These are phyloP conservation scores for Crypturellus undulatus DNA, from an alignment of 2,113 vertebrate genomes.

Conservation along the genomic window DNA sequence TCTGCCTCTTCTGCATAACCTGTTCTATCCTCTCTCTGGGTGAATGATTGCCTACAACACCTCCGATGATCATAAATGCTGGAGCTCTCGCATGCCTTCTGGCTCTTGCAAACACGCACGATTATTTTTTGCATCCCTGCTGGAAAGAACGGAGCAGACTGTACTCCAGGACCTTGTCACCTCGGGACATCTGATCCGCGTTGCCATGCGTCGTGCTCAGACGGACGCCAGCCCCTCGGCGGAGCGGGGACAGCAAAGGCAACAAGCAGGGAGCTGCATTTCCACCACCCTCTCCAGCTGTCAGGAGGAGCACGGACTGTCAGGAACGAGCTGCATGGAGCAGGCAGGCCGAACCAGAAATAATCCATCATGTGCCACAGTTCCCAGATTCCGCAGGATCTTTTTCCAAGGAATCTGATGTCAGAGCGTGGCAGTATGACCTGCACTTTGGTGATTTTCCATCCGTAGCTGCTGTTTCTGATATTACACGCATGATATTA, in stretches of 20 bases:
- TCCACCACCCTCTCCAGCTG: slow-evolving; percentile 57
- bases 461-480: slow-evolving; percentile 57
- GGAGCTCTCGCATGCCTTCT: neutral
- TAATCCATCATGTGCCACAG: slow-evolving; percentile 69
- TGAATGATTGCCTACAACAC: neutral
- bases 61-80: neutral
- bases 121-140: slow-evolving; percentile 53
- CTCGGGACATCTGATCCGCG: slow-evolving; percentile 35
- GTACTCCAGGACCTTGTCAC: slow-evolving; percentile 46
- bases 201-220: neutral
- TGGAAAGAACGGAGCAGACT: slow-evolving; percentile 57
- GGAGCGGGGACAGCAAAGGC: slow-evolving; percentile 37
- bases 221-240: slow-evolving; percentile 4
- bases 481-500: neutral
- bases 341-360: slow-evolving; percentile 64
- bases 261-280: neutral
- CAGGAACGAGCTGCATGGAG: slow-evolving; percentile 26
- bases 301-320: slow-evolving; percentile 35
- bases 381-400: slow-evolving; percentile 64
- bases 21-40: neutral
- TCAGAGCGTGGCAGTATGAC: slow-evolving; percentile 37
- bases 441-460: slow-evolving; percentile 55
- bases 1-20: neutral
- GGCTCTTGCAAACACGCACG: neutral
- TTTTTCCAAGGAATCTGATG: slow-evolving; percentile 43